These are phyloP conservation scores for Gymnorhina tibicen DNA, from an alignment of 2,113 vertebrate species.

Conservation along the genomic window DNA sequence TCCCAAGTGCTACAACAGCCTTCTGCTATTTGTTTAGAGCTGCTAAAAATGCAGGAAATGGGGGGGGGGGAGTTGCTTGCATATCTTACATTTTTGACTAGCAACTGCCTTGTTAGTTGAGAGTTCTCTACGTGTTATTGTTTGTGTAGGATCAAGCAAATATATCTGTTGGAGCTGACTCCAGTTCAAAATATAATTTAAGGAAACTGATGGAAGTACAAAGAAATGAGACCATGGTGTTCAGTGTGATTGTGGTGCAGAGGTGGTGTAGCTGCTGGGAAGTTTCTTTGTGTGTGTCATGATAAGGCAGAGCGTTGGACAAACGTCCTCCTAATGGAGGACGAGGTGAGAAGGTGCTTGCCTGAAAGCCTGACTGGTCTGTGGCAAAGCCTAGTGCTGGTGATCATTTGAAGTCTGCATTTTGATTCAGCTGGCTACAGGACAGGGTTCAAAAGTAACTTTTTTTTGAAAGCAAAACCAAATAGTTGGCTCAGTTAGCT, in stretches of 20 bases:
- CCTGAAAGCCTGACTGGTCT: not conserved
- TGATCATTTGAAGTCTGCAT: not conserved
- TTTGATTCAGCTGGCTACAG: not conserved
- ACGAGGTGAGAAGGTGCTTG: not conserved
- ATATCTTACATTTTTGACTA: not conserved
- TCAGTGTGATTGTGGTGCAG: not conserved
- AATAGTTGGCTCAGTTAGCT: not conserved
- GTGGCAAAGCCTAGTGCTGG: not conserved
- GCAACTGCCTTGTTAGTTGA: not conserved
- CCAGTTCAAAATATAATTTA: not conserved
- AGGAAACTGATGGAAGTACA: not conserved
- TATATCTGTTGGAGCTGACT: not conserved
- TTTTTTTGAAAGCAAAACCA: not conserved
- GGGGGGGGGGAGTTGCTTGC: not conserved
- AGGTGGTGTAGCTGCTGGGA: not conserved
- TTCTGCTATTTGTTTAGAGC: not conserved
- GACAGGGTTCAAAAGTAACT: not conserved
- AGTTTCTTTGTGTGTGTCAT: not conserved
- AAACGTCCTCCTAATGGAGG: not conserved
- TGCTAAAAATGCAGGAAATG: slow-evolving; percentile 15
- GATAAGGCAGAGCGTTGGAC: not conserved
- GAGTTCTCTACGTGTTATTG: not conserved
- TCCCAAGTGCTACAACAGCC: not conserved
- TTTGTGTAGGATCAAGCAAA: not conserved
- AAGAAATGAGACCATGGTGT: not conserved